These are phyloP conservation scores for Lophius piscatorius DNA, from an alignment of 2,113 vertebrate genomes.

Conservation along the genomic window DNA sequence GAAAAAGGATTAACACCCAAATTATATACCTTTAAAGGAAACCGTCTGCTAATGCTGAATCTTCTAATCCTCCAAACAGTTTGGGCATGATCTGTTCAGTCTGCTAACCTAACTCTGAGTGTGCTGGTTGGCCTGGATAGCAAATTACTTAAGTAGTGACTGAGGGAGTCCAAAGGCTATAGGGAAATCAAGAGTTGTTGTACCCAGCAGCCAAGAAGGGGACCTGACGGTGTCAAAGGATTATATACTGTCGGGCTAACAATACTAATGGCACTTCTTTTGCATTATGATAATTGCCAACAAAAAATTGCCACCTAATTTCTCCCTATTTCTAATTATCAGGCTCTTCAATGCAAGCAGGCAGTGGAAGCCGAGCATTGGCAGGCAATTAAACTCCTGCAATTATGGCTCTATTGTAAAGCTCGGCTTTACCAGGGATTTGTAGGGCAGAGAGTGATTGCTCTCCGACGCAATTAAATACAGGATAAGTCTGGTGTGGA, in stretches of 20 bases:
- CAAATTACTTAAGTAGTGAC: conserved; percentile 73
- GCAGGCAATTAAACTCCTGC: conserved; percentile 85
- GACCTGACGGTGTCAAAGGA: conserved; percentile 77
- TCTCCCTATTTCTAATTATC: conserved; percentile 83
- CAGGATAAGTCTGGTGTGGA: conserved; percentile 74
- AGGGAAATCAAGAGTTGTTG: conserved; percentile 77
- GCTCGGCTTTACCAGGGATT: conserved; percentile 79
- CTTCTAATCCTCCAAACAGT: conserved; percentile 68
- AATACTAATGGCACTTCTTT: conserved; percentile 81
- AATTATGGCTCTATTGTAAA: conserved; percentile 85
- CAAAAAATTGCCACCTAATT: conserved; percentile 82
- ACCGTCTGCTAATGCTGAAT: conserved; percentile 64
- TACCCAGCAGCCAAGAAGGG: conserved; percentile 69
- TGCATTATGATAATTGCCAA: conserved; percentile 84
- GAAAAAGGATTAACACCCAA: conserved; percentile 76
- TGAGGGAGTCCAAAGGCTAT: conserved; percentile 70
- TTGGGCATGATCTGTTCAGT: conserved; percentile 58
- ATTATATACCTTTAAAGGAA: conserved; percentile 78
- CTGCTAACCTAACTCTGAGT: conserved; percentile 59
- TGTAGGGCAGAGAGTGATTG: conserved; percentile 77
- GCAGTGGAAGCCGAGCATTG: conserved; percentile 77
- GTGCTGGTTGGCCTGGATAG: conserved; percentile 46
- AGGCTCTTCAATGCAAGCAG: conserved; percentile 79
- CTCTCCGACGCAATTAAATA: conserved; percentile 79
- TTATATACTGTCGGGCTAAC: conserved; percentile 74